Percentiles rank a stretch among this genome's conserved stretches.
phyloP scores from a whole-genome alignment of 2,888 invertebrate genomes.

The Volucella zonaria region DNA sequence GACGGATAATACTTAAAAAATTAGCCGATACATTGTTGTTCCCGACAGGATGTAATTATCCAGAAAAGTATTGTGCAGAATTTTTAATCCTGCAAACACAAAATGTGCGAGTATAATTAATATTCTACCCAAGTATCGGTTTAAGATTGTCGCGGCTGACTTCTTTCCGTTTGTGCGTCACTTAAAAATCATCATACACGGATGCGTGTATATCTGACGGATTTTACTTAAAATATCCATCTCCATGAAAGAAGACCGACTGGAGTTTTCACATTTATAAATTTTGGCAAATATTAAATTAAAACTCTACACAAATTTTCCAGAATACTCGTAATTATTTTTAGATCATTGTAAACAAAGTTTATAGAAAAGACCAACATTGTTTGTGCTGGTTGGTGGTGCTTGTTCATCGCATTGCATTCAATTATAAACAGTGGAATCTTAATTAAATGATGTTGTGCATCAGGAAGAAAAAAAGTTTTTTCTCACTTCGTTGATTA shows the following conservation, averaged over 20 bases:
- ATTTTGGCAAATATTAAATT: conserved; percentile 17
- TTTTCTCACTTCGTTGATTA: conserved; percentile 45
- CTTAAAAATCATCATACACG: conserved; percentile 6
- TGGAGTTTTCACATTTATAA: background rate
- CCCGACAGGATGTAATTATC: conserved; percentile 44
- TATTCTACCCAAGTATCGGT: conserved; percentile 45
- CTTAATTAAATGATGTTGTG: conserved; percentile 50
- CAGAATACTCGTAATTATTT: conserved; percentile 48
- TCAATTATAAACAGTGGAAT: conserved; percentile 31
- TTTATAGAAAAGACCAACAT: background rate
- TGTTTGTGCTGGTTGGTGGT: background rate
- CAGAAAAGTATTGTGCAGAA: conserved; percentile 20
- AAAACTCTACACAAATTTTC: conserved; percentile 53
- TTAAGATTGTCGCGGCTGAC: conserved; percentile 23
- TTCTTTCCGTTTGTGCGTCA: conserved; percentile 44
- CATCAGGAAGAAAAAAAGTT: conserved; percentile 2
- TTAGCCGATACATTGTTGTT: background rate
- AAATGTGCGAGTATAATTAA: conserved; percentile 40
- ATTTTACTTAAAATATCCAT: background rate
- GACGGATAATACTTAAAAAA: conserved; percentile 3
- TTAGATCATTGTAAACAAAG: conserved; percentile 63
- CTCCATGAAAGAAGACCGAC: background rate
- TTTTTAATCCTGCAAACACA: conserved; percentile 43
- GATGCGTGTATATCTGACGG: background rate
- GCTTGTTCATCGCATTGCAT: conserved; percentile 38